Conservation (phyloP, 2,888 invertebrate genomes). For the Heliconius ismenius region DNA sequence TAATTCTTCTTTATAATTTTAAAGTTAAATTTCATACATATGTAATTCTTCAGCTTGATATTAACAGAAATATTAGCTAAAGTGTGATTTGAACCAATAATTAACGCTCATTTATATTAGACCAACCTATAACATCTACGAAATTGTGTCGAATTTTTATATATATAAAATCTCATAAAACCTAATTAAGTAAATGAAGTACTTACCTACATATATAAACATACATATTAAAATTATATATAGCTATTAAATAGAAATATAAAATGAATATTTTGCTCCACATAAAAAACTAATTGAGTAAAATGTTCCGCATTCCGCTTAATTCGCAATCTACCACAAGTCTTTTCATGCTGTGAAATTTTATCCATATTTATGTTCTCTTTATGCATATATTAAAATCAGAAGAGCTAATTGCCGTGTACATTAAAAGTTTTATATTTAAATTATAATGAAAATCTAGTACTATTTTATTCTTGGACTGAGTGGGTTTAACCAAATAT, state of each 20-base stretch:
- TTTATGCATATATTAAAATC: conserved; percentile 26
- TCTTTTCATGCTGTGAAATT: conserved; percentile 24
- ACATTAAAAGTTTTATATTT: conserved; percentile 26
- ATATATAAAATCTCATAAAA: neutral
- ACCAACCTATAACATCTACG: neutral
- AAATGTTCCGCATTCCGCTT: conserved; percentile 20
- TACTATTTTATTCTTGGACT: neutral
- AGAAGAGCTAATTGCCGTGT: conserved; percentile 18
- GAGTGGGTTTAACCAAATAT: neutral
- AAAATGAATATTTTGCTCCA: neutral
- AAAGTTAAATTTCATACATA: no score
- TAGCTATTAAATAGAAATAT: conserved; percentile 10
- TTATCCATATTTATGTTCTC: conserved; percentile 25
- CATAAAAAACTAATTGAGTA: conserved; percentile 21
- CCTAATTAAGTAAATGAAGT: neutral
- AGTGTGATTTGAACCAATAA: neutral
- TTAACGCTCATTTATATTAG: neutral
- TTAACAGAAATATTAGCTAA: no score
- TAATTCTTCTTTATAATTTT: no score
- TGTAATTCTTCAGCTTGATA: no score
- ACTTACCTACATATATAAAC: neutral
- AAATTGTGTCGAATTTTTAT: neutral
- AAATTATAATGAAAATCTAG: conserved; percentile 13
- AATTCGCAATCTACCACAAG: conserved; percentile 22
- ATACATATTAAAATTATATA: neutral